Conservation (phyloP, 2,113 vertebrate genomes). For the Rynchops niger region DNA sequence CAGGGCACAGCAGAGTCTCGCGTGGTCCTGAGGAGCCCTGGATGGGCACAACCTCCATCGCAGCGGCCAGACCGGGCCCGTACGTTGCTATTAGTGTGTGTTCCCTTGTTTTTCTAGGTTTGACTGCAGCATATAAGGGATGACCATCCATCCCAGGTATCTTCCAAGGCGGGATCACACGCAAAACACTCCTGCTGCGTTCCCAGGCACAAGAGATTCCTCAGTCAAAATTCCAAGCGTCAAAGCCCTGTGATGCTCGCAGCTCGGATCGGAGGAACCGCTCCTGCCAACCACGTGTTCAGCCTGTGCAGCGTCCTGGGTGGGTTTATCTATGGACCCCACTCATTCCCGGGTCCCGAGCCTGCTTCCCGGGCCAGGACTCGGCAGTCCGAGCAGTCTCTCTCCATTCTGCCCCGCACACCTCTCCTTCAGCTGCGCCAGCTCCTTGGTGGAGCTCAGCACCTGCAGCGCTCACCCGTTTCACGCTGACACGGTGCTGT, state of each 20-base stretch:
- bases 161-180: not conserved
- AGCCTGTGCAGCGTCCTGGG: not conserved
- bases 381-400: not conserved
- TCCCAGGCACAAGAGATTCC: not conserved
- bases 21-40: fast-evolving
- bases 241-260: not conserved
- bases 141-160: not conserved
- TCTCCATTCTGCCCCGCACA: not conserved
- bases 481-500: not conserved
- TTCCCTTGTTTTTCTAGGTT: not conserved
- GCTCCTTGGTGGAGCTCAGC: not conserved
- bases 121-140: not conserved
- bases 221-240: not conserved
- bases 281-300: not conserved
- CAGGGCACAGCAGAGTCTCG: not conserved
- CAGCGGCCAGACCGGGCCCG: not conserved
- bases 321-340: not conserved
- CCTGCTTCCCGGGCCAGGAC: not conserved
- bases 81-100: not conserved
- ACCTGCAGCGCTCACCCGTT: not conserved
- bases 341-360: not conserved
- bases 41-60: not conserved
- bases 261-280: not conserved
- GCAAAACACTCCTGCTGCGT: not conserved
- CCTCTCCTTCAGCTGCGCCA: not conserved